Evolutionary conservation across 2,888 invertebrate species (phyloP), one percentile per base, ranked within the genome.

Genomic region (Caenorhabditis japonica): DNA sequence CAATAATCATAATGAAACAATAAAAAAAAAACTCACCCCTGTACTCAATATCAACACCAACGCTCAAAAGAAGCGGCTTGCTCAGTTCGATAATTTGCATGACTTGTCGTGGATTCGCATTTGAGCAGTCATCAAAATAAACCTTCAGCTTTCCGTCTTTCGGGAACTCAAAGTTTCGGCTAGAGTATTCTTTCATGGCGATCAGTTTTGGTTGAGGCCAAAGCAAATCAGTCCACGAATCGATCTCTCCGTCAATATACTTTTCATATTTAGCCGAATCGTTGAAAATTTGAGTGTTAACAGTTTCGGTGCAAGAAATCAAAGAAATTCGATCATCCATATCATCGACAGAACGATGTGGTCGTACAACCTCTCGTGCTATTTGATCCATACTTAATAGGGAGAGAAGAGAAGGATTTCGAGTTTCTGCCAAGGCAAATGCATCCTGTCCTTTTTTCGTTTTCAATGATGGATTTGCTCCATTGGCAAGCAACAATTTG

Each of bases 131-230:
- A 51, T 83, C 82, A 36, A 84, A 83, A 62, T 83, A 84, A 13
- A 84, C 75, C 60, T 84, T 83, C 46, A 84, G 46, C 68, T 77
- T 64, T 39, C 69, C 71, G 41, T 81, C 80, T 58, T 75, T 78
- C 1, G 80, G 80, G 5, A 78, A 66, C 15, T 62, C 68, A 38
- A 80, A 79, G 19, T 62, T 59, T 13, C 64, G 43, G 10, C 30
- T 30, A 1, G 66, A 46, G 10, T 64, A 36, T 12, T 62, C n/a
- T 36, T 66, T 69, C 27, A 92, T 52, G 4, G 68, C 39, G 7
- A 74, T 88, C 58, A 89, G 89, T 83, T 91, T 91, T 0, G 91
- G 91, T 74, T 90, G 90, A 2, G 92, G 92, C 91, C 92, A 92
- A 39, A 92, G 84, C 41, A 90, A 82, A 75, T 89, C 89, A 7